Base-by-base conservation (phyloP, 2,888 invertebrate genomes). In the Hydraecia micacea region DNA sequence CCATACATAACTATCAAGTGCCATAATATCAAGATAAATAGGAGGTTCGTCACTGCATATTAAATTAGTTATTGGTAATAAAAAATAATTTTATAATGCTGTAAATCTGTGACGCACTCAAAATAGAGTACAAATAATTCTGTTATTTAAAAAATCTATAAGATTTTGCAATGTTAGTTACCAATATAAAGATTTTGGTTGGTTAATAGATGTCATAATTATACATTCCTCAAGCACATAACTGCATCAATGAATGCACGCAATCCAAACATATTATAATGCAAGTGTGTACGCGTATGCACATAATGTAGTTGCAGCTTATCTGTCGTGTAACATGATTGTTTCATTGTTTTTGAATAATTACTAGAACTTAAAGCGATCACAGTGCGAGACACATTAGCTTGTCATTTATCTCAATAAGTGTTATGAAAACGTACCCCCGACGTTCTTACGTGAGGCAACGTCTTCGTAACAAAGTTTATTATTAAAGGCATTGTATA, bases 401-500 rank as follows among this genome's bases (percentile, higher is more conserved):
- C 73, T 39, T 75, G 83, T 80, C 81, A 86, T 86, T 85, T 88
- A 85, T 88, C 83, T 87, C 77, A 86, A 87, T 87, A 89, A 74
- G 72, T 82, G 60, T 86, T 87, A 89, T 86, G 83, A 85, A 88
- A 90, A 87, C 77, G 81, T 86, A 87, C 88, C 84, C 84, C 79
- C 81, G 77, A 82, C 83, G 77, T 84, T 84, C 87, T 80, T 89
- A 88, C 89, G 88, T 90, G 87, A 75, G 70, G 86, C 80, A 87
- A 87, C 77, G 79, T 90, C 88, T 90, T 88, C 87, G 90, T 90
- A 91, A 91, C 89, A 78, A 80, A 84, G 80, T 87, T 89, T 87
- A 89, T 90, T 92, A 92, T 92, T 92, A 92, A 91, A 91, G 87
- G 79, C 86, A 92, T 95, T 95, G 94, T 94, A 94, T 95, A 95